Evolutionary conservation across 23 tunicate genomes (phyloP), one percentile per base, ranked within the genome.

Genomic region (Clavelina lepadiformis): DNA sequence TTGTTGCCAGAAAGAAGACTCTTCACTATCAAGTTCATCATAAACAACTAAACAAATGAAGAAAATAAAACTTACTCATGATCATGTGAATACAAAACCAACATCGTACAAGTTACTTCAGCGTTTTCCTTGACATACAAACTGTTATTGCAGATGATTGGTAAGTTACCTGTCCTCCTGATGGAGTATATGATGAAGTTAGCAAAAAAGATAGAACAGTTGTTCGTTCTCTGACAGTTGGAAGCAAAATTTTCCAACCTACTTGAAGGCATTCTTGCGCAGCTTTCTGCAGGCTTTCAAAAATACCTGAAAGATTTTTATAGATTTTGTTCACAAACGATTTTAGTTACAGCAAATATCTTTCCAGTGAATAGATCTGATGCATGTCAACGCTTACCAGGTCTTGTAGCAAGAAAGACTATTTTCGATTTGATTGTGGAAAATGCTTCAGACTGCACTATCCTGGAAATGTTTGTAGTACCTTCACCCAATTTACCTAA

Each of bases 211-310:
- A 54, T 2, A 69, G 56, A 18, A 69, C 73, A 2, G 61, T 30
- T 0, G 69, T 72, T 25, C 84, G 60, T 30, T 85, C 94, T 18
- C 21, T 50, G 22, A 56, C 79, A 35, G 70, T 56, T 24, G 84
- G 84, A 13, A 85, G 15, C 41, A 85, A 58, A 11, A 77, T 28
- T 20, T 41, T 31, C 84, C 94, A 85, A 13, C 79, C 83, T 8
- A 57, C 60, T 55, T 77, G 73, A 28, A 85, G 53, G 59, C 94
- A 85, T 11, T 69, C 67, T 69, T 85, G 94, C 20, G 94, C 94
- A 35, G 61, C 47, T 54, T 54, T 49, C 61, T 64, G 80, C 5
- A 68, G 31, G 8, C 67, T 35, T 6, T 8, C 45, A 13, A 37
- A 29, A 6, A 81, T 37, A 5, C 85, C 83, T 77, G 73, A 41